Base-by-base conservation (phyloP, 2,888 invertebrate genomes). In the Rhagium mordax region DNA sequence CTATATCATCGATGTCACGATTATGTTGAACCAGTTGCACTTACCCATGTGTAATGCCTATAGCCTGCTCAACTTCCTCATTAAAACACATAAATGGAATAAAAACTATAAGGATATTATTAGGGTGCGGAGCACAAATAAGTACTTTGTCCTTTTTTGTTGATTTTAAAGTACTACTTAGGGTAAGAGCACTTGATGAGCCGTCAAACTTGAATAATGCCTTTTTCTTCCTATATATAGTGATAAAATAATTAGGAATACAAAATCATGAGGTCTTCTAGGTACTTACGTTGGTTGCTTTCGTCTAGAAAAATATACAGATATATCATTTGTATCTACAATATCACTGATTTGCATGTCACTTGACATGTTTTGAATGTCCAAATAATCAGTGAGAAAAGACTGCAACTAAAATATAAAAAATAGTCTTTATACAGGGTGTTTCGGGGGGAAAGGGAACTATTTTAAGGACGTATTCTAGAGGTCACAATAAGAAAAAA, bases 311-410 rank as follows among this genome's bases (percentile, higher is more conserved):
- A 91, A 91, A 84, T 89, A 91, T 10, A 87, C 83, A 41, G 90
- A 90, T 62, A 91, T 89, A 85, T 93, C 92, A 72, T 90, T 89
- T 66, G 86, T 86, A 76, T 85, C 83, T 6, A 78, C 79, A 75
- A 82, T 84, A 71, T 84, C 84, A 79, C 84, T 86, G 77, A 87
- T 91, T 81, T 88, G 91, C 76, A 88, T 90, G 79, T 93, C 93
- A 41, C 92, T 90, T 24, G 91, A 90, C 78, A 93, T 92, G 86
- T 95, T 96, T 87, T 95, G 94, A 68, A 97, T 94, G 85, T 97
- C 96, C 79, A 97, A 88, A 87, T 97, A 97, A 84, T 96, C 96
- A 16, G 94, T 94, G 33, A 97, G 88, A 8, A 97, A 89, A 5
- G 95, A 89, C 88, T 97, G 96, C 57, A 97, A 86, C 95, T 96